Percentiles rank a stretch among this genome's conserved stretches.
Conservation (phyloP, 2,797 vertebrate species). For the Cryptoprocta ferox region DNA sequence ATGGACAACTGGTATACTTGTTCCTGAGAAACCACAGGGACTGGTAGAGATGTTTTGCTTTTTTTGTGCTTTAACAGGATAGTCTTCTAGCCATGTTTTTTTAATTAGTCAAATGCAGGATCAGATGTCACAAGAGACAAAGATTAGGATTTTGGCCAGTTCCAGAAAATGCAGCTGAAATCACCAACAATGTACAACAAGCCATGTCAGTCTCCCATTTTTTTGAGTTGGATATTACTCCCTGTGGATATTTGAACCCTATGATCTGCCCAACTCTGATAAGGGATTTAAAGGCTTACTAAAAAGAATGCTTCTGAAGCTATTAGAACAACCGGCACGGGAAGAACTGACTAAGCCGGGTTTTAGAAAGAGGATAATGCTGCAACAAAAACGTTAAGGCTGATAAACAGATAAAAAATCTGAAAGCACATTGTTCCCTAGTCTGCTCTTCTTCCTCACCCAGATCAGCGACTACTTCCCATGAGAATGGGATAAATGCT, state of each 20-base stretch:
- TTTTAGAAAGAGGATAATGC: conserved; percentile 45
- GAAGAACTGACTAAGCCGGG: conserved; percentile 34
- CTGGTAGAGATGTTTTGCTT: not conserved
- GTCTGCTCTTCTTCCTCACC: not conserved
- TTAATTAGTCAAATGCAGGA: conserved; percentile 68
- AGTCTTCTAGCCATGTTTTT: not conserved
- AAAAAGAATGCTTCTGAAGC: conserved; percentile 66
- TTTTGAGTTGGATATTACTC: conserved; percentile 59
- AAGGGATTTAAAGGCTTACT: conserved; percentile 70
- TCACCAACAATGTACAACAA: not conserved
- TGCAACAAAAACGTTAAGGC: conserved; percentile 35
- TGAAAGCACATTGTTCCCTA: not conserved
- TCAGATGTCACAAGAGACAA: conserved; percentile 56
- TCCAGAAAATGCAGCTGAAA: not conserved
- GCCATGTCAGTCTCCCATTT: not conserved
- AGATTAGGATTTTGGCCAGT: conserved; percentile 44
- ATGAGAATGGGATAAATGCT: not conserved
- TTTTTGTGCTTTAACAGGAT: not conserved
- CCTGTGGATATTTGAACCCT: conserved; percentile 50
- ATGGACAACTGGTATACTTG: not conserved
- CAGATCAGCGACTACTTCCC: not conserved
- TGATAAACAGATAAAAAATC: conserved; percentile 37
- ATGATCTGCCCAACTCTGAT: conserved; percentile 51
- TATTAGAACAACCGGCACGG: conserved; percentile 44
- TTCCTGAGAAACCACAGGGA: not conserved